Percentiles rank a stretch among this genome's conserved stretches.
These are phyloP conservation scores for Alfaro cultratus DNA, from an alignment of 2,797 vertebrate genomes.

Conservation along the genomic window DNA sequence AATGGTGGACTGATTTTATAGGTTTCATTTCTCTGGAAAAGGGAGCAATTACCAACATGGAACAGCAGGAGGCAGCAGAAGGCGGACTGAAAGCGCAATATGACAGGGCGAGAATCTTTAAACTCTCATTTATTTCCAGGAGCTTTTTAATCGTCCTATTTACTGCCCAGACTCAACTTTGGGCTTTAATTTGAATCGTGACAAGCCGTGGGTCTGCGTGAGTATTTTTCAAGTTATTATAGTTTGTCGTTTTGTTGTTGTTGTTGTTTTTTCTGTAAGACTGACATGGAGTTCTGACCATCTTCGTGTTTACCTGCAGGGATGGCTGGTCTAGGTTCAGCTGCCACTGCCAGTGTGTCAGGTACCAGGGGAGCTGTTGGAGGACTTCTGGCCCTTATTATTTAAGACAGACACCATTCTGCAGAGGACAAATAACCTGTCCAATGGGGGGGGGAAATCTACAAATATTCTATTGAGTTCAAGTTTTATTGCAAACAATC, in stretches of 20 bases:
- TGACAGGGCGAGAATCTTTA: not conserved
- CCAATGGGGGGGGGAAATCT: too few species aligned
- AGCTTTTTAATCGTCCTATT: not conserved
- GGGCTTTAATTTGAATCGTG: accelerated
- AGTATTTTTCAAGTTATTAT: conserved; percentile 10
- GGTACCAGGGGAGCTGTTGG: not conserved
- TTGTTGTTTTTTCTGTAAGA: not conserved
- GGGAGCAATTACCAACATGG: not conserved
- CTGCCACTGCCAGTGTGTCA: not conserved
- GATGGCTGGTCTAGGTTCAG: not conserved
- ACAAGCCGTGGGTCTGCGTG: not conserved
- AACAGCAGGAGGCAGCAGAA: not conserved
- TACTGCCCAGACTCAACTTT: not conserved
- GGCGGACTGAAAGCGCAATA: not conserved
- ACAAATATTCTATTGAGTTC: too few species aligned
- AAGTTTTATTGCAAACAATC: too few species aligned
- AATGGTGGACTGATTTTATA: not conserved
- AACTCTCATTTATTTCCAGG: not conserved
- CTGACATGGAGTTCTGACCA: not conserved
- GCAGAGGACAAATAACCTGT: not conserved
- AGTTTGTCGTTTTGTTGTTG: not conserved
- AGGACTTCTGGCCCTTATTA: not conserved
- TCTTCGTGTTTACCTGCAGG: not conserved
- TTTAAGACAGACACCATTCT: not conserved
- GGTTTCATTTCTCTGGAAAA: not conserved